Conservation (phyloP, 2,113 vertebrate genomes). For the Pygathrix nemaeus region DNA sequence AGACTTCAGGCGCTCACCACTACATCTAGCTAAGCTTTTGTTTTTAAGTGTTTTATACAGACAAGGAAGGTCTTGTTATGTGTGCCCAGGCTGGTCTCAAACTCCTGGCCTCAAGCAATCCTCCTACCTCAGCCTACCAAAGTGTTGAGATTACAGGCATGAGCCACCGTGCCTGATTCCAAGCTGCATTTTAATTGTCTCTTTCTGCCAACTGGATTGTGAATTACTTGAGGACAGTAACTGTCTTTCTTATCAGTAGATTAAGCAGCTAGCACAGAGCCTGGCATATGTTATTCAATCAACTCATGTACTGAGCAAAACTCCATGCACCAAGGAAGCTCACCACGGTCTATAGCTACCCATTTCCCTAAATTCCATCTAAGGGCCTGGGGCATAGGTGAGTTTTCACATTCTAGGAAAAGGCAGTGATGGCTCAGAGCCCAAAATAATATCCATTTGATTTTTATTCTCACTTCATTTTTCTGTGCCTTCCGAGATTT, state of each 20-base stretch:
- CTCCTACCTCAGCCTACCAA: no score
- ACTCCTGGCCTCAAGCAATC: no score
- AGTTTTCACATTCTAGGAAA: constrained; percentile 28
- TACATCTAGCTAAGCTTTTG: no score
- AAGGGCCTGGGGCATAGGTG: background rate
- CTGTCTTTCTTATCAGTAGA: background rate
- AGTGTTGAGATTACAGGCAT: no score
- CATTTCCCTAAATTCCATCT: background rate
- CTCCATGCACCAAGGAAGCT: background rate
- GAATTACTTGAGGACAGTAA: background rate
- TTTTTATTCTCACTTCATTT: constrained; percentile 56
- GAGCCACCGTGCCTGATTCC: no score
- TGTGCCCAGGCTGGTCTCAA: no score
- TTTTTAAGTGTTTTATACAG: no score
- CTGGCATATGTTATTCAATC: background rate
- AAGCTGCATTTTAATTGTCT: background rate
- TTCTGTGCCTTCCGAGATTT: constrained; percentile 30
- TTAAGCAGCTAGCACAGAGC: constrained; percentile 7
- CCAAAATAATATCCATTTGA: constrained; percentile 32
- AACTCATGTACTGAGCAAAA: background rate
- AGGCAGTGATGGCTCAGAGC: constrained; percentile 15
- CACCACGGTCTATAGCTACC: background rate
- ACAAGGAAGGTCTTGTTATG: no score
- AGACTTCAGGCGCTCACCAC: no score
- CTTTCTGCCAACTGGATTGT: background rate